Conservation (phyloP, 1,140 invertebrate genomes). For the Drosophila novamexicana region DNA sequence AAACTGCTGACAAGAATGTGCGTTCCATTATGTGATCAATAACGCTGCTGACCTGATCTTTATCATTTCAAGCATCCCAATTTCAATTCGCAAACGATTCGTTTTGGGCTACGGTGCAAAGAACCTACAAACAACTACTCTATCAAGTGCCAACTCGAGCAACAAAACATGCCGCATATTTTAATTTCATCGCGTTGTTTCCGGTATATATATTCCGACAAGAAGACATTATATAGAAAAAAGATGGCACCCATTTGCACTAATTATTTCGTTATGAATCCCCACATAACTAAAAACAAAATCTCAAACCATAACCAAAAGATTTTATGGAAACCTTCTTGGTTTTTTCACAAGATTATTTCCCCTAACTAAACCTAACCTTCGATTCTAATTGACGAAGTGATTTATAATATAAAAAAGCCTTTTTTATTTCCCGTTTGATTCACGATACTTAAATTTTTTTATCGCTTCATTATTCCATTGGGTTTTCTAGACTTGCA, state of each 20-base stretch:
- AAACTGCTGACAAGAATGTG: constrained; percentile 78
- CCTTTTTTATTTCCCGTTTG: neutral
- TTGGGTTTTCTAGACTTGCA: too few relatives aligned
- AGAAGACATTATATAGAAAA: neutral
- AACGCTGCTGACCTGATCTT: neutral
- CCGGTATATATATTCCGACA: neutral
- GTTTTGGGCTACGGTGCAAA: too few relatives aligned
- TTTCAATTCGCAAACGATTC: neutral
- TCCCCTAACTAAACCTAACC: too few relatives aligned
- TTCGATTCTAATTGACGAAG: too few relatives aligned
- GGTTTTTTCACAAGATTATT: too few relatives aligned
- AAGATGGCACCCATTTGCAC: neutral
- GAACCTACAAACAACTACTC: neutral
- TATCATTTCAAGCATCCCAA: constrained; percentile 1
- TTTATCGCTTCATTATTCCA: neutral
- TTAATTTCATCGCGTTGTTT: neutral
- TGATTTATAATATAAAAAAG: neutral
- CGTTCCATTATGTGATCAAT: constrained; percentile 7
- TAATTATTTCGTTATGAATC: neutral
- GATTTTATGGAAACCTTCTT: neutral
- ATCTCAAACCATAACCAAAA: neutral
- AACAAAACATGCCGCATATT: neutral
- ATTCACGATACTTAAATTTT: neutral
- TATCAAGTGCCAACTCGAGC: constrained; percentile 18
- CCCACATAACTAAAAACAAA: neutral